Evolutionary conservation across 1,140 invertebrate species (phyloP), one percentile per base, ranked within the genome.

Genomic region (Zaprionus vittiger): DNA sequence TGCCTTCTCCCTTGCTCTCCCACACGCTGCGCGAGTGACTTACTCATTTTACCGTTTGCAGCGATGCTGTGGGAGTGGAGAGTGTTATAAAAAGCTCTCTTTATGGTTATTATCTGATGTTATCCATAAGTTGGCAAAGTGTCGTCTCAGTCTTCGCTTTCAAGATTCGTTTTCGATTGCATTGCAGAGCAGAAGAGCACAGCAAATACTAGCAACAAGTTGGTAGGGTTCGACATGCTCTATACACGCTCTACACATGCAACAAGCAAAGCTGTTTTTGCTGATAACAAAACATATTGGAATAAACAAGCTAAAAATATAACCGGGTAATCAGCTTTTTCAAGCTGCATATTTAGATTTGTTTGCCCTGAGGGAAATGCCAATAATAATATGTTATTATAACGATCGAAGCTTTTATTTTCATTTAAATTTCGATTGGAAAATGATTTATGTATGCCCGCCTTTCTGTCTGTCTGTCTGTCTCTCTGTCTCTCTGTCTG

Each of bases 11-110:
- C 31, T 34, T 3, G 3, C 59, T 38, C 15, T 65, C 57, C n/a
- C 54, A 37, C 63, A 61, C 24, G 15, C 38, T 54, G 37, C 22
- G 72, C 41, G 15, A 34, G 38, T 28, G 31, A 38, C 61, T 79
- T 79, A 79, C 77, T 77, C 74, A 77, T 44, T 77, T 68, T 80
- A 80, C 77, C 77, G 77, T 80, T 80, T 60, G 17, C 20, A 12
- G n/a, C 41, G n/a, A n/a, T 47, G 37, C 20, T 24, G 54, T 73
- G 59, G 44, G 64, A 56, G 73, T 55, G n/a, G 44, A 56, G 66
- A 61, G 61, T 66, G 71, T 70, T 55, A 31, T 64, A 41, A 65
- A 55, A 63, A 26, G 59, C 44, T 59, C 17, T 4, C 31, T 31
- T 70, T 49, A 57, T 56, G 38, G 20, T 38, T 44, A 34, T 65